These are phyloP conservation scores for Lepus oiostolus DNA, from an alignment of 2,797 vertebrate species.

Conservation along the genomic window DNA sequence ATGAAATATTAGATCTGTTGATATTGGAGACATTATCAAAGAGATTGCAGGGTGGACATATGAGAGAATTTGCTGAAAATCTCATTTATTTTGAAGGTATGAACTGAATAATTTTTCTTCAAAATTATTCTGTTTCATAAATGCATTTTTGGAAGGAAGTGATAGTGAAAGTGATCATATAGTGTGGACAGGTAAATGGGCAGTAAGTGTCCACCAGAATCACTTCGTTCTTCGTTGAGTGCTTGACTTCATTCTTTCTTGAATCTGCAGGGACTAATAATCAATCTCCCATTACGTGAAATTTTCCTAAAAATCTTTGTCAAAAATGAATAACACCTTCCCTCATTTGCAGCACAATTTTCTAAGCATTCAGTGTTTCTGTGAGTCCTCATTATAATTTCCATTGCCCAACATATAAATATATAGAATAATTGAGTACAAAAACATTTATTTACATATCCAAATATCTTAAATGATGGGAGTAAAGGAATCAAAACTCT, in stretches of 20 bases:
- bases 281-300: conserved; percentile 17
- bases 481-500: not conserved
- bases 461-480: conserved; percentile 41
- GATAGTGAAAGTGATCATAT: not conserved
- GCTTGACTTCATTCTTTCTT: not conserved
- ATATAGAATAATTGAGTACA: not conserved
- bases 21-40: not conserved
- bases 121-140: conserved; percentile 33
- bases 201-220: not conserved
- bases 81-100: not conserved
- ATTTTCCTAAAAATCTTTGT: not conserved
- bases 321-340: not conserved
- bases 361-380: not conserved
- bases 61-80: not conserved
- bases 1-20: not conserved
- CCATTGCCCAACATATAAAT: not conserved
- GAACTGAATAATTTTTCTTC: conserved; percentile 1
- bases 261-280: conserved; percentile 3
- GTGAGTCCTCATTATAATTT: not conserved
- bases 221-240: not conserved
- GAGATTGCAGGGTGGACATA: not conserved
- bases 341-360: not conserved
- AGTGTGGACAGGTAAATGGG: not conserved
- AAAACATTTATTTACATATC: not conserved
- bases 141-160: not conserved